Evolutionary conservation across 2,888 invertebrate species (phyloP).

Genomic region (Tromatobia lineatoria): DNA sequence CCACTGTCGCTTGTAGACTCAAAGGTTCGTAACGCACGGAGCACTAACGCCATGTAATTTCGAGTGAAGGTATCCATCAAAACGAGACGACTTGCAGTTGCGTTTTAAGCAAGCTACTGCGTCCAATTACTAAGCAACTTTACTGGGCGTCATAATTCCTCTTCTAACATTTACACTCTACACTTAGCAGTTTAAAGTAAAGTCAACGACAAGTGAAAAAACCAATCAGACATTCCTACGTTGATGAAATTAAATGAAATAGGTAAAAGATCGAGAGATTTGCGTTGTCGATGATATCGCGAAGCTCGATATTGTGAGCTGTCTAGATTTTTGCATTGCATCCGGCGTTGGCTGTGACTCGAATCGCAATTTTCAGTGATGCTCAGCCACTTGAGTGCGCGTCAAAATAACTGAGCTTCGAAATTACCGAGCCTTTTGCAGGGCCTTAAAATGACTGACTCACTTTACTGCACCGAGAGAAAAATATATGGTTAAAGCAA

Average conservation of each 20-base stretch:
- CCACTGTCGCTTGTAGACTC: slow-evolving; percentile 9
- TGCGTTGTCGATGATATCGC: slow-evolving; percentile 5
- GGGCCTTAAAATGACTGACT: no score
- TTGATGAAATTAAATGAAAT: not conserved
- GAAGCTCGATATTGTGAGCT: slow-evolving; percentile 18
- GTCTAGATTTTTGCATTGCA: slow-evolving; percentile 61
- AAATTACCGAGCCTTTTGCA: no score
- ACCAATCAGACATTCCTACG: not conserved
- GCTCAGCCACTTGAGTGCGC: no score
- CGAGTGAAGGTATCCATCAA: not conserved
- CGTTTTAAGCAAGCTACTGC: not conserved
- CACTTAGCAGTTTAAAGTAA: not conserved
- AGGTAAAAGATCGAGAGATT: not conserved
- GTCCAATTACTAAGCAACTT: not conserved
- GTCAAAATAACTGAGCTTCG: no score
- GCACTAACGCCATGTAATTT: not conserved
- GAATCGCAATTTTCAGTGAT: no score
- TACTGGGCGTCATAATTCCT: not conserved
- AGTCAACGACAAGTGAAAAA: not conserved
- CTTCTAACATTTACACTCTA: not conserved
- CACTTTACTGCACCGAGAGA: no score
- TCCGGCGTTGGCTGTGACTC: no score
- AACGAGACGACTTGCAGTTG: not conserved
- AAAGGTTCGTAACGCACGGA: slow-evolving; percentile 14
- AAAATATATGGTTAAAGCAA: no score